Percentiles rank a stretch among this genome's conserved stretches.
Conservation (phyloP, 2,888 invertebrate species). For the Tryphoninae sp. region DNA sequence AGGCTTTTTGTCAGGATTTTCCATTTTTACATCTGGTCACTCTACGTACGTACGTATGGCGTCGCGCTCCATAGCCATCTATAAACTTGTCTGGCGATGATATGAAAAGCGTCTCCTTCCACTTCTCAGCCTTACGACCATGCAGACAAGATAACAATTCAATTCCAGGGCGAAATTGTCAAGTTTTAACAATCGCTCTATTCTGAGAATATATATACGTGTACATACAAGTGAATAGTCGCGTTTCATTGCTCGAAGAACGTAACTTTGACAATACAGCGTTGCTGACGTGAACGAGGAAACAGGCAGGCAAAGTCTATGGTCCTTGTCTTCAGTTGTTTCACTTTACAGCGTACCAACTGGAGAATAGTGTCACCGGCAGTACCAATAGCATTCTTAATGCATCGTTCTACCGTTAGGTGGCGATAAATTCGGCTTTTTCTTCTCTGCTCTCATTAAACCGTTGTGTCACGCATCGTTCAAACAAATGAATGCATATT, state of each 20-base stretch:
- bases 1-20: no score
- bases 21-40: no score
- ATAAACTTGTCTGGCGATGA: conserved; percentile 17
- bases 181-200: conserved; percentile 64
- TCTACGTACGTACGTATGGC: no score
- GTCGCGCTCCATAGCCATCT: not conserved
- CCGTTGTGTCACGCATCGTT: not conserved
- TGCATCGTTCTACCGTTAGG: not conserved
- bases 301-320: not conserved
- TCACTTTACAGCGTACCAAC: not conserved
- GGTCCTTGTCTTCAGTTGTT: no score
- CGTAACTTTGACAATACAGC: conserved; percentile 66
- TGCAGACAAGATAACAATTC: conserved; percentile 63
- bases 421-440: not conserved
- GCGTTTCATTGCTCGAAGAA: conserved; percentile 14
- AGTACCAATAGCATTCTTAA: not conserved
- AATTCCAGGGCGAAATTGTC: conserved; percentile 63
- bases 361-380: not conserved
- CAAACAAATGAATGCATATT: conserved; percentile 16
- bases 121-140: conserved; percentile 8
- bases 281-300: conserved; percentile 39
- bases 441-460: not conserved
- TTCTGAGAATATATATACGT: not conserved
- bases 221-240: not conserved
- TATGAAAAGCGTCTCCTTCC: conserved; percentile 19